Evolutionary conservation across 2,888 invertebrate species (phyloP).

Genomic region (Lypha dubia): DNA sequence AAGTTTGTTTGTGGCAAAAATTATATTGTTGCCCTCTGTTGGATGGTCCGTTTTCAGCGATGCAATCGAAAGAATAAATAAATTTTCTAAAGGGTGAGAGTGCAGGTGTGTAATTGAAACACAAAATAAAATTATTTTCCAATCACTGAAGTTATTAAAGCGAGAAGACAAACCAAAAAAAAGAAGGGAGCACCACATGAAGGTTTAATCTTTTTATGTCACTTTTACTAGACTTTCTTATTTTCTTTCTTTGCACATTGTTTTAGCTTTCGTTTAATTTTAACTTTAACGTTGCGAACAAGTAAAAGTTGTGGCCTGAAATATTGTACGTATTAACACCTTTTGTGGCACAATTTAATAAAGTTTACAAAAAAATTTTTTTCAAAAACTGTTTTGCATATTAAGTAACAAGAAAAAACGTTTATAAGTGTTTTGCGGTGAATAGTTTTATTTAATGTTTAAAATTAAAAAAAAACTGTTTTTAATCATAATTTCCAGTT

Average conservation of each 20-base stretch:
- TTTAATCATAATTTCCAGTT: too few relatives aligned
- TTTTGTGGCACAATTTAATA: too few relatives aligned
- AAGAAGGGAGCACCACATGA: not conserved
- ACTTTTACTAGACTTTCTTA: slow-evolving; percentile 38
- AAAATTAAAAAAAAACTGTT: too few relatives aligned
- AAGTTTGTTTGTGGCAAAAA: slow-evolving; percentile 61
- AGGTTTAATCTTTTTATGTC: slow-evolving; percentile 66
- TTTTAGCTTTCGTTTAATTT: slow-evolving; percentile 1
- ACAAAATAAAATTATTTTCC: slow-evolving; percentile 69
- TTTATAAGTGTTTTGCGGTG: too few relatives aligned
- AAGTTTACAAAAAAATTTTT: too few relatives aligned
- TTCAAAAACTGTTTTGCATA: too few relatives aligned
- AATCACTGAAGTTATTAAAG: slow-evolving; percentile 69
- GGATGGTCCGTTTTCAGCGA: slow-evolving; percentile 17
- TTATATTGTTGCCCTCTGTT: slow-evolving; percentile 41
- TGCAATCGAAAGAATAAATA: not conserved
- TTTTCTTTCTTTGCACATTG: not conserved
- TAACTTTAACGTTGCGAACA: not conserved
- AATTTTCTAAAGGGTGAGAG: too few relatives aligned
- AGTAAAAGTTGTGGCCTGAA: slow-evolving; percentile 9
- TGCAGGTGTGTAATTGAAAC: slow-evolving; percentile 16
- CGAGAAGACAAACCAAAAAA: slow-evolving; percentile 20
- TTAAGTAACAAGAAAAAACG: too few relatives aligned
- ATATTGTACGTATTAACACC: too few relatives aligned
- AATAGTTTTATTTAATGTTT: too few relatives aligned